Conservation (phyloP, 2,888 invertebrate genomes). For the Colletes collaris region DNA sequence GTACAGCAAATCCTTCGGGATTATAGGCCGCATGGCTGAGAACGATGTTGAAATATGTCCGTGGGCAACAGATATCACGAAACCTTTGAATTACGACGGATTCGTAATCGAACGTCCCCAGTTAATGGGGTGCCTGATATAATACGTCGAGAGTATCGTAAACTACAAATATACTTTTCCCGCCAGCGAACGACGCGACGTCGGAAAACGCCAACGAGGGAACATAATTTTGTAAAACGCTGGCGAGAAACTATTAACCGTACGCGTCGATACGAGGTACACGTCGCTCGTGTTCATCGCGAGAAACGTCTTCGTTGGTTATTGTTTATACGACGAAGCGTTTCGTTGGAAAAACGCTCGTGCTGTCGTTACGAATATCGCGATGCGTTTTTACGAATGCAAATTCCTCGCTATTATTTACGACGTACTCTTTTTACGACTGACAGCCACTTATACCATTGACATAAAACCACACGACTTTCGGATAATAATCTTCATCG, state of each 20-base stretch:
- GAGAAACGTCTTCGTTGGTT: too few relatives aligned
- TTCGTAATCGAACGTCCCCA: conserved; percentile 63
- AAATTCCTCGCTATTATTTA: too few relatives aligned
- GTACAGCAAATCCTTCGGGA: conserved; percentile 82
- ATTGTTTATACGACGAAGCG: too few relatives aligned
- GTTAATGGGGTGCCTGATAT: conserved; percentile 58
- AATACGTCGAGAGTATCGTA: conserved; percentile 35
- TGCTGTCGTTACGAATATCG: too few relatives aligned
- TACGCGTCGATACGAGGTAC: background rate
- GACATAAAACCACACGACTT: too few relatives aligned
- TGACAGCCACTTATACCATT: too few relatives aligned
- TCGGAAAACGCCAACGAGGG: background rate
- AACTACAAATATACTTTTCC: conserved; percentile 48
- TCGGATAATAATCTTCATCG: too few relatives aligned
- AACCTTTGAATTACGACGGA: conserved; percentile 76
- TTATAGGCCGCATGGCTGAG: conserved; percentile 76
- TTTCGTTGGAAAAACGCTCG: too few relatives aligned
- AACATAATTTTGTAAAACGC: conserved; percentile 3
- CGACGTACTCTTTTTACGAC: too few relatives aligned
- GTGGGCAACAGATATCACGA: conserved; percentile 74
- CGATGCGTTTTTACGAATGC: too few relatives aligned
- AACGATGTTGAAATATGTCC: conserved; percentile 79
- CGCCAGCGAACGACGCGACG: conserved; percentile 21
- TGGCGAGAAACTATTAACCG: background rate
- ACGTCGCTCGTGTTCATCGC: too few relatives aligned